A percentile compares a stretch with the other conserved stretches of the same genome.
phyloP scores from a whole-genome alignment of 2,797 vertebrate species.

The Myiotriccus ornatus region DNA sequence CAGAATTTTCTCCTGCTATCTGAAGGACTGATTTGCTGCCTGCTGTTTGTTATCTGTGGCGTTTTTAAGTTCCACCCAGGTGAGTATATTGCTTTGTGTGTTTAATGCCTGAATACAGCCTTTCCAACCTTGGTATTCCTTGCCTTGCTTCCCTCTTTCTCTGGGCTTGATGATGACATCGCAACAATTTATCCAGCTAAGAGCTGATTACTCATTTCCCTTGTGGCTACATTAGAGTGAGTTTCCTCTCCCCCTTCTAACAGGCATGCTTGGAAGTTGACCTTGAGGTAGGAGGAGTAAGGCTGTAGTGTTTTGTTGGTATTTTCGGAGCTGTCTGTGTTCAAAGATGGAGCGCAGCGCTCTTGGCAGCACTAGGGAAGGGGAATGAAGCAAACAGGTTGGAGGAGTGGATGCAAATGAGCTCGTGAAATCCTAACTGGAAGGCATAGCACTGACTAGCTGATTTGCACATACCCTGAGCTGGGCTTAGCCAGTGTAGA shows the following conservation, averaged over 20 bases:
- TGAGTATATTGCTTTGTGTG: neutral
- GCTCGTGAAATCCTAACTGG: neutral
- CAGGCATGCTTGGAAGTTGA: neutral
- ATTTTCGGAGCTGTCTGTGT: neutral
- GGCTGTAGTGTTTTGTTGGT: neutral
- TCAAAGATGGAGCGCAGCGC: neutral
- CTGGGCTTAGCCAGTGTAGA: neutral
- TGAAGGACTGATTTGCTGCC: conserved; percentile 26
- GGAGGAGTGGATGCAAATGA: neutral
- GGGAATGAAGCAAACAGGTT: neutral
- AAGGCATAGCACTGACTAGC: neutral
- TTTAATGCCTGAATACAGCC: neutral
- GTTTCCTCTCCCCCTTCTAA: neutral
- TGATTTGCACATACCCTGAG: neutral
- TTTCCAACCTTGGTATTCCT: neutral
- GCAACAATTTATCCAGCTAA: neutral
- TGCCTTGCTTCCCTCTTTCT: neutral
- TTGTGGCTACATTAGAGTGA: neutral
- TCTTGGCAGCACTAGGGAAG: neutral
- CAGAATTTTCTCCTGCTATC: neutral
- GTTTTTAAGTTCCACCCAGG: conserved; percentile 1
- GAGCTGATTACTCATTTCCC: neutral
- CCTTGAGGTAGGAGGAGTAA: neutral
- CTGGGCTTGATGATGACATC: neutral
- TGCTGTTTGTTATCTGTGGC: neutral